Evolutionary conservation across 2,888 invertebrate genomes (phyloP).

Genomic region (Thereva nobilitata): DNA sequence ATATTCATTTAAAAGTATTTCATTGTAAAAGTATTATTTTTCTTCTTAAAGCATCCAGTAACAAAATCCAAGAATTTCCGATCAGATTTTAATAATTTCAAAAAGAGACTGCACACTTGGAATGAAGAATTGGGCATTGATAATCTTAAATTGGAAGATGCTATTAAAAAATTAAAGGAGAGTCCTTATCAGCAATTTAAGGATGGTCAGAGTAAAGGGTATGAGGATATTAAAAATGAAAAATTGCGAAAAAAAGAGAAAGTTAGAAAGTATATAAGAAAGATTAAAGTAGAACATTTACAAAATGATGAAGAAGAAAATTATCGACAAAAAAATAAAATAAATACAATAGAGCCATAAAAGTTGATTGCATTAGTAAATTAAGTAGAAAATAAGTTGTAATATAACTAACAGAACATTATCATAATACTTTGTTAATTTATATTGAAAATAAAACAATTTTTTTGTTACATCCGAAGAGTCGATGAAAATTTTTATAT

Average conservation of each 20-base stretch:
- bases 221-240: conserved; percentile 52
- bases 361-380: no score
- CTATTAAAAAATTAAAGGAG: conserved; percentile 55
- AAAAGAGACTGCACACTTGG: conserved; percentile 60
- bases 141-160: conserved; percentile 56
- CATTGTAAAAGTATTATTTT: conserved; percentile 8
- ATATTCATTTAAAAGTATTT: conserved; percentile 11
- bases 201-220: conserved; percentile 50
- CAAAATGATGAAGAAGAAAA: conserved; percentile 44
- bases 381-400: no score
- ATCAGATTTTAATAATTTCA: conserved; percentile 59
- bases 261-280: conserved; percentile 54
- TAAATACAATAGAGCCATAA: no score
- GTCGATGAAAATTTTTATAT: no score
- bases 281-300: conserved; percentile 52
- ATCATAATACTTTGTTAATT: no score
- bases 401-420: no score
- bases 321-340: no score
- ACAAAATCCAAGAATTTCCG: conserved; percentile 50
- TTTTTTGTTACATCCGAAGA: no score
- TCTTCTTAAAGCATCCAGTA: conserved; percentile 54
- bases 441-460: no score
- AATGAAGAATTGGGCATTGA: conserved; percentile 57
- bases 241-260: conserved; percentile 50
- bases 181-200: conserved; percentile 71